Conservation (phyloP, 1,140 invertebrate genomes). For the Zaprionus davidi region DNA sequence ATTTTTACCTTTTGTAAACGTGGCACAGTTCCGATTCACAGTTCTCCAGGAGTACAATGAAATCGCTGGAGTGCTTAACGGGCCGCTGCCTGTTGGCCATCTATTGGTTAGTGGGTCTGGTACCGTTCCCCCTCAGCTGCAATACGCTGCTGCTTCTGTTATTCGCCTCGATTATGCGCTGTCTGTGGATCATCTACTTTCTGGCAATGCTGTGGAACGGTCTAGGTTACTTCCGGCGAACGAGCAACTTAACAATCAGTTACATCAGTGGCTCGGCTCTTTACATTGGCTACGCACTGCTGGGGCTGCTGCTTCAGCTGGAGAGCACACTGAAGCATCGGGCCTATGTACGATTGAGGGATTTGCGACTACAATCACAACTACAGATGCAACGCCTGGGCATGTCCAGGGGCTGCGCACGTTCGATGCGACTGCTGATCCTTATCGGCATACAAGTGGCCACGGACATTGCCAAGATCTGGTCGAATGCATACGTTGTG, state of each 20-base stretch:
- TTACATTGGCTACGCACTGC: slow-evolving; percentile 33
- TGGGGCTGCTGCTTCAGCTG: slow-evolving; percentile 46
- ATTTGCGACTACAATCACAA: slow-evolving; percentile 48
- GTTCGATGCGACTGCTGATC: slow-evolving; percentile 18
- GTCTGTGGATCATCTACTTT: slow-evolving; percentile 50
- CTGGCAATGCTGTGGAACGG: not conserved
- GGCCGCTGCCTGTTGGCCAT: slow-evolving; percentile 26
- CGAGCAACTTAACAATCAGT: slow-evolving; percentile 17
- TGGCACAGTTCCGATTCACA: slow-evolving; percentile 3
- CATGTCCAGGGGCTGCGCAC: slow-evolving; percentile 39
- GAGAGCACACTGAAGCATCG: slow-evolving; percentile 52
- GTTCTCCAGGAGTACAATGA: slow-evolving; percentile 32
- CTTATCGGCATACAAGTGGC: slow-evolving; percentile 38
- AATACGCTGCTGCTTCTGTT: slow-evolving; percentile 15
- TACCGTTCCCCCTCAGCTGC: slow-evolving; percentile 40
- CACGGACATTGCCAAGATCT: slow-evolving; percentile 38
- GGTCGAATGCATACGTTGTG: slow-evolving; percentile 1
- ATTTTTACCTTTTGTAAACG: not conserved
- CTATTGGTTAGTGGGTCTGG: slow-evolving; percentile 44
- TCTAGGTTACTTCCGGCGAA: not conserved
- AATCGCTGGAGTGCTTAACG: slow-evolving; percentile 49
- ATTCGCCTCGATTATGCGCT: slow-evolving; percentile 28
- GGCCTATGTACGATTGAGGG: slow-evolving; percentile 23
- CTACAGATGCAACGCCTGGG: slow-evolving; percentile 63
- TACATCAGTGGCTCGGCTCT: slow-evolving; percentile 36